Evolutionary conservation across 2,113 vertebrate genomes (phyloP).

Genomic region (Forbesichthys papilliferus): DNA sequence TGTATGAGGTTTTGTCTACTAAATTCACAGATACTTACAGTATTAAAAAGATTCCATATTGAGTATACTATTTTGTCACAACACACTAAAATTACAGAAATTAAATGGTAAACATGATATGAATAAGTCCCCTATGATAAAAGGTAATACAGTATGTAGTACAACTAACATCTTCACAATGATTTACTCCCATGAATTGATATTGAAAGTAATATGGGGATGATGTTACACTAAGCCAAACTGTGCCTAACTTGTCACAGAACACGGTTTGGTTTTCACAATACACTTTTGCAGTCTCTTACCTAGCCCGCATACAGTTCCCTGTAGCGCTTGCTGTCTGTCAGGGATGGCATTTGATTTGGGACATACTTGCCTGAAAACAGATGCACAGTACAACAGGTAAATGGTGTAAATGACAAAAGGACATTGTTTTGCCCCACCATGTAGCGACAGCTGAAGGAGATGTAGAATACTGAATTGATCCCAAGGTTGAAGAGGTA

Average conservation of each 20-base stretch:
- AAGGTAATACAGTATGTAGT: no score
- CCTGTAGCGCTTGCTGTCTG: conserved; percentile 44
- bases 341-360: conserved; percentile 46
- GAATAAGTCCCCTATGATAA: no score
- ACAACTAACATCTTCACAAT: no score
- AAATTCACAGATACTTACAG: no score
- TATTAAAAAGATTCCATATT: no score
- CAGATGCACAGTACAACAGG: conserved; percentile 34
- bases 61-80: no score
- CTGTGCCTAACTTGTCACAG: conserved; percentile 2
- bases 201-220: no score
- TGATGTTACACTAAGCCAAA: conserved; percentile 10
- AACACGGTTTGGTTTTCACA: not conserved
- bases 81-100: no score
- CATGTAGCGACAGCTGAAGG: conserved; percentile 55
- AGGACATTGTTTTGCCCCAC: conserved; percentile 17
- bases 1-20: no score
- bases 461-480: conserved; percentile 61
- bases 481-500: conserved; percentile 64
- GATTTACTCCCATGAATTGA: no score
- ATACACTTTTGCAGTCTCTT: conserved; percentile 14
- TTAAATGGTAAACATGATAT: no score
- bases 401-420: conserved; percentile 29
- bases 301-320: conserved; percentile 29
- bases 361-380: conserved; percentile 43